phyloP scores from a whole-genome alignment of 2,113 vertebrate genomes.

The Microcebus ravelobensis region DNA sequence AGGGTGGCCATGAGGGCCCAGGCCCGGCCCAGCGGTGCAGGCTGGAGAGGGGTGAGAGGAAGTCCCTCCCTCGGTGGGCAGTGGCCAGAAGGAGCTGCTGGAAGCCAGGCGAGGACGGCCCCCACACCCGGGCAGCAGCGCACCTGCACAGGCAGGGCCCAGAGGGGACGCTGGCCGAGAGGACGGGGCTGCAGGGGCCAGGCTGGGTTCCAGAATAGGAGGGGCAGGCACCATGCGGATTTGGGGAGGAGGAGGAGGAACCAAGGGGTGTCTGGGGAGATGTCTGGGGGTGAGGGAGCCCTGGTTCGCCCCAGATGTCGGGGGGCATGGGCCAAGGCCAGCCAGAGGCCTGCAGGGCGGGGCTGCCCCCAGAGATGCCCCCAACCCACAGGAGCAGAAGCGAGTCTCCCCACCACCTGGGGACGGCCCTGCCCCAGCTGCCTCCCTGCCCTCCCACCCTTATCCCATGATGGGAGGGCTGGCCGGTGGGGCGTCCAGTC shows the following conservation, averaged over 20 bases:
- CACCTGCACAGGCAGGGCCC: rapidly evolving
- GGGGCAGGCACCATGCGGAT: too few species aligned
- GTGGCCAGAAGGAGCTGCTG: background rate
- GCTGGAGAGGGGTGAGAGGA: background rate
- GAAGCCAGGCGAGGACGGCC: background rate
- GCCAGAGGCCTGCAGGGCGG: rapidly evolving
- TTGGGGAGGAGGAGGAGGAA: too few species aligned
- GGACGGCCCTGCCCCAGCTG: background rate
- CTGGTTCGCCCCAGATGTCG: rapidly evolving
- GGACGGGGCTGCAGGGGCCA: rapidly evolving
- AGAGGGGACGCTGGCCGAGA: rapidly evolving
- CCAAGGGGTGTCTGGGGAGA: rapidly evolving
- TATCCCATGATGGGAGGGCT: background rate
- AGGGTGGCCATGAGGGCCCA: background rate
- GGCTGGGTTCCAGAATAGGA: too few species aligned
- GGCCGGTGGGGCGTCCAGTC: background rate
- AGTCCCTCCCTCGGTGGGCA: background rate
- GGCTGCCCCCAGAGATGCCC: rapidly evolving
- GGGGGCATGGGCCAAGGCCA: rapidly evolving
- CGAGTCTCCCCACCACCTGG: background rate
- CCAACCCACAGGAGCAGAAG: rapidly evolving
- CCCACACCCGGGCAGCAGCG: too few species aligned
- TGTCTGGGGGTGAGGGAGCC: background rate
- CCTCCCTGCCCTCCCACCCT: background rate
- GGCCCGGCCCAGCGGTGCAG: background rate